phyloP scores from a whole-genome alignment of 2,888 invertebrate species.

The Gymnoscelis rufifasciata region DNA sequence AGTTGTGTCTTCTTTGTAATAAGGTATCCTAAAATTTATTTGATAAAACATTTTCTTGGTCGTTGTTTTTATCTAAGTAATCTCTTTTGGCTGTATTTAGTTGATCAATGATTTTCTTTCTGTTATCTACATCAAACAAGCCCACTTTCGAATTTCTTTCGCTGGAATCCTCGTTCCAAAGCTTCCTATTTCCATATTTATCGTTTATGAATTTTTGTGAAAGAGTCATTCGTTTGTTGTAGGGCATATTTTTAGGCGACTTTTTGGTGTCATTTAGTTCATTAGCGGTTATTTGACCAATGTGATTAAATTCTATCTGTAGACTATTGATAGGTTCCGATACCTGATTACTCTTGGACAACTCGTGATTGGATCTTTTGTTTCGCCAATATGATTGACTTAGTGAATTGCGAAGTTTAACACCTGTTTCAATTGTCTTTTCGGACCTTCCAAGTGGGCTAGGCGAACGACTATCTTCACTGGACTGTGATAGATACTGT shows the following conservation, averaged over 20 bases:
- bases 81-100: constrained; percentile 58
- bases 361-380: constrained; percentile 67
- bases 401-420: constrained; percentile 65
- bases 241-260: constrained; percentile 55
- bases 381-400: constrained; percentile 75
- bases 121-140: constrained; percentile 54
- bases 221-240: constrained; percentile 61
- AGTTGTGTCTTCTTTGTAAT: constrained; percentile 32
- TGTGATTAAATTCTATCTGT: constrained; percentile 70
- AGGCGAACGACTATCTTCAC: constrained; percentile 81
- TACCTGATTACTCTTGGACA: constrained; percentile 51
- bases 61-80: constrained; percentile 50
- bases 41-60: constrained; percentile 48
- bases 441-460: constrained; percentile 71
- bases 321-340: constrained; percentile 57
- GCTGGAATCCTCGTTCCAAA: constrained; percentile 65
- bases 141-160: constrained; percentile 55
- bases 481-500: constrained; percentile 78
- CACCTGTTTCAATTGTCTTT: constrained; percentile 56
- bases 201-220: constrained; percentile 77
- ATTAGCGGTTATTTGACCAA: constrained; percentile 66
- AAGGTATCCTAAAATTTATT: constrained; percentile 39
- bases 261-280: constrained; percentile 55
- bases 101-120: constrained; percentile 63
- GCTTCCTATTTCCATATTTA: constrained; percentile 72